These are phyloP conservation scores for Propsilocerus akamusi DNA, from an alignment of 1,140 invertebrate genomes.

Conservation along the genomic window DNA sequence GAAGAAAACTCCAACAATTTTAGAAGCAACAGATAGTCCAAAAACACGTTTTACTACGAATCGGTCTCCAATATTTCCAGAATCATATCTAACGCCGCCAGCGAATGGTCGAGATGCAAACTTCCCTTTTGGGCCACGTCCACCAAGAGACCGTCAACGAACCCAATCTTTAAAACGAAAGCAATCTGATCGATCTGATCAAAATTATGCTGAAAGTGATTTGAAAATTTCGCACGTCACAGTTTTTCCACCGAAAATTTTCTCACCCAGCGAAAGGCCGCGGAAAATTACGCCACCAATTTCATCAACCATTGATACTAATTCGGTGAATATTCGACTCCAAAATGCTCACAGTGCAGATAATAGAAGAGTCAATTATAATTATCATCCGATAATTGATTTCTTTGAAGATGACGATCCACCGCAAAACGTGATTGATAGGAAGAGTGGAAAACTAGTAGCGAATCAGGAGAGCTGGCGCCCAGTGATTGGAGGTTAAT, in stretches of 20 bases:
- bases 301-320: background rate
- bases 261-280: background rate
- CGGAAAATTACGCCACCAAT: slow-evolving; percentile 4
- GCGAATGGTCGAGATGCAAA: slow-evolving; percentile 10
- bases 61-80: slow-evolving; percentile 12
- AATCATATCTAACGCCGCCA: slow-evolving; percentile 18
- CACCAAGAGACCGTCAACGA: background rate
- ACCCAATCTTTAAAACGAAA: background rate
- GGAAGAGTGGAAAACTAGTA: background rate
- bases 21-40: background rate
- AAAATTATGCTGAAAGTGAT: background rate
- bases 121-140: slow-evolving; percentile 11
- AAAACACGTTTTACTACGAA: background rate
- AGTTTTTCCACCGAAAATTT: background rate
- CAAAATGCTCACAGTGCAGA: slow-evolving; percentile 5
- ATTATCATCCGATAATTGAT: slow-evolving; percentile 69
- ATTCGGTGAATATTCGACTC: background rate
- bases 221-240: background rate
- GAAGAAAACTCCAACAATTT: slow-evolving; percentile 3
- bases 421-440: background rate
- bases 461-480: background rate
- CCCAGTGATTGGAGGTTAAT: too few species aligned
- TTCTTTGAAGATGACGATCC: slow-evolving; percentile 37
- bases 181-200: background rate
- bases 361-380: slow-evolving; percentile 49